Conservation (phyloP, 1,140 invertebrate species). For the Hypothenemus hampei region DNA sequence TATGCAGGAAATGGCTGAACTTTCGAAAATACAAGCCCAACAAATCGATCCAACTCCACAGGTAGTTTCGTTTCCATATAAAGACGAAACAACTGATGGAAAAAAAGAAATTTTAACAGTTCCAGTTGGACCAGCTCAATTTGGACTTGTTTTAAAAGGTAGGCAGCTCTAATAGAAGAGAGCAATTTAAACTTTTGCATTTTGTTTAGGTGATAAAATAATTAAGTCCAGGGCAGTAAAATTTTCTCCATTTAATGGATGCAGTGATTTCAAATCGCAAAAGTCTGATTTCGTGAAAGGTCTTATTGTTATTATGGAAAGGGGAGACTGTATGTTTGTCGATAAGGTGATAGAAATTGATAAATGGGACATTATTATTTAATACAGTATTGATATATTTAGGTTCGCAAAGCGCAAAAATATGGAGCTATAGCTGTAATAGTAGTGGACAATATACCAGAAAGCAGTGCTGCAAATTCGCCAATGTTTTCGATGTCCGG, state of each 20-base stretch:
- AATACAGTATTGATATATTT: too few species aligned
- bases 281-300: constrained; percentile 51
- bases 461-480: constrained; percentile 64
- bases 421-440: constrained; percentile 82
- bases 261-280: constrained; percentile 58
- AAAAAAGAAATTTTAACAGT: constrained; percentile 45
- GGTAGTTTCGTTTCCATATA: constrained; percentile 52
- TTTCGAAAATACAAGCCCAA: constrained; percentile 68
- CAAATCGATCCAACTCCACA: constrained; percentile 56
- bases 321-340: constrained; percentile 93
- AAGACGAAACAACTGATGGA: constrained; percentile 34
- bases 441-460: constrained; percentile 80
- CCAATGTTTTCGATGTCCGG: constrained; percentile 95
- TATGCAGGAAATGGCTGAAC: constrained; percentile 95
- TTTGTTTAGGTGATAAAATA: constrained; percentile 48
- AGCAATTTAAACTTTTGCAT: not conserved
- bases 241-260: constrained; percentile 66
- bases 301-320: constrained; percentile 77
- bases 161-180: not conserved
- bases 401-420: constrained; percentile 65
- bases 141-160: constrained; percentile 68
- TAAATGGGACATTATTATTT: too few species aligned
- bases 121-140: constrained; percentile 88
- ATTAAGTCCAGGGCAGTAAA: constrained; percentile 59
- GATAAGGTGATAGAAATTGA: constrained; percentile 68